Base-by-base conservation (phyloP, 2,888 invertebrate genomes). In the Nomada goodeniana region DNA sequence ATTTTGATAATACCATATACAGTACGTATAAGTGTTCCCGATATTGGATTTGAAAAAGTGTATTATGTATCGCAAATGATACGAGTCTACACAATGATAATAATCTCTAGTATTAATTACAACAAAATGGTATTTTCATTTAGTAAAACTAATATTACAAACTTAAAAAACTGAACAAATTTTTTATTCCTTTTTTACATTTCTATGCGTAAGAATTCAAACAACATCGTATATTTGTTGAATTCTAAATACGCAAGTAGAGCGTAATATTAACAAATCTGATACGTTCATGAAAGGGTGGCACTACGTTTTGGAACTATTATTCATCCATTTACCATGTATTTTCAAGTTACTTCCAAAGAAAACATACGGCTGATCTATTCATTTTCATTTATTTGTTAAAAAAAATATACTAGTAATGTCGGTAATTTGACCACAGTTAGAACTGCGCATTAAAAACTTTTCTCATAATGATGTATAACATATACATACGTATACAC, bases 321-420 rank as follows among this genome's bases (percentile, higher is more conserved):
- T 23, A 29, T 76, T 81, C 55, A 77, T 47, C 57, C 55, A 29
- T 70, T 23, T 36, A 64, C 20, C 47, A 26, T 71, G 42, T 76
- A 59, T 36, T 59, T 20, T 65, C 23, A 50, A 36, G 13, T 70
- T 65, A 63, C 20, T 72, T 53, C 60, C 20, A 57, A 53, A 29
- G 55, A 67, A 80, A 55, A 69, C 57, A 26, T 78, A 68, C 55
- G 55, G 26, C 47, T 7, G 69, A 5, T 57, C 55, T 50, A 61
- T 69, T 72, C 52, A 72, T 74, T 80, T 74, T 80, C 42, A 23
- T 73, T 63, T 63, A 29, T 82, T 82, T 75, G 79, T 86, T 80
- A 76, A 84, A 85, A 86, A 84, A 86, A 79, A 79, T 83, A 83
- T 73, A 81, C 74, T 83, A 71, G 29, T 72, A 76, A 47, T 71